Evolutionary conservation across 2,888 invertebrate genomes (phyloP), one percentile per base, ranked within the genome.

Genomic region (Macroteleia sp.): DNA sequence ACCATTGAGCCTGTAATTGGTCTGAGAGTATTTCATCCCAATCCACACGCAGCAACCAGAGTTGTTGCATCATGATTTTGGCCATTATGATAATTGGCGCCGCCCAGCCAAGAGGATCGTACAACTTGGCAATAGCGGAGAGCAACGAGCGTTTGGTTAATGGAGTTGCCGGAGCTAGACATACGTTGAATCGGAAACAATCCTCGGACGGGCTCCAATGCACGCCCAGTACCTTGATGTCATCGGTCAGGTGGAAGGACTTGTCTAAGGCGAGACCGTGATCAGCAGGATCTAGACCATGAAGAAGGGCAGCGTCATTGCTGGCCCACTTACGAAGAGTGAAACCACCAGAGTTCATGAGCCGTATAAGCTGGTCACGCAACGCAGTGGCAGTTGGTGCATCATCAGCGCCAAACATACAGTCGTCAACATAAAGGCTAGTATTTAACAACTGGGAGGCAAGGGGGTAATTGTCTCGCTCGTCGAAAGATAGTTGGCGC

Each of bases 281-380:
- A 36, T 34, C 30, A 1, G 4, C 1, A 1, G 17, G n/a, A 34
- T 52, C 36, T 6, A 52, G 6, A 34, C 34, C 25, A 25, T 32
- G 12, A n/a, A 52, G 12, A 1, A 48, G 48, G 2, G 6, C 28
- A 3, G 25, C 2, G 9, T 8, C 8, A 34, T 34, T 52, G 22
- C 34, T 32, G 9, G 52, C 52, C 52, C 52, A 52, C 17, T 52
- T 52, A 2, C 52, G 17, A 3, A 52, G 34, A 2, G n/a, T 2
- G 10, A 52, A 34, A n/a, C 42, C 42, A 1, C 42, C 42, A 2
- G 41, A 41, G 9, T 1, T 6, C 8, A 41, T n/a, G 1, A 25
- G 25, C 9, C 4, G 1, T 0, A 75, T 42, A 0, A 75, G 3
- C 22, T 78, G 52, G 16, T 67, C 28, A n/a, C 61, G 67, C 6